These are phyloP conservation scores for Dicaeum eximium DNA, from an alignment of 2,113 vertebrate species.

Conservation along the genomic window DNA sequence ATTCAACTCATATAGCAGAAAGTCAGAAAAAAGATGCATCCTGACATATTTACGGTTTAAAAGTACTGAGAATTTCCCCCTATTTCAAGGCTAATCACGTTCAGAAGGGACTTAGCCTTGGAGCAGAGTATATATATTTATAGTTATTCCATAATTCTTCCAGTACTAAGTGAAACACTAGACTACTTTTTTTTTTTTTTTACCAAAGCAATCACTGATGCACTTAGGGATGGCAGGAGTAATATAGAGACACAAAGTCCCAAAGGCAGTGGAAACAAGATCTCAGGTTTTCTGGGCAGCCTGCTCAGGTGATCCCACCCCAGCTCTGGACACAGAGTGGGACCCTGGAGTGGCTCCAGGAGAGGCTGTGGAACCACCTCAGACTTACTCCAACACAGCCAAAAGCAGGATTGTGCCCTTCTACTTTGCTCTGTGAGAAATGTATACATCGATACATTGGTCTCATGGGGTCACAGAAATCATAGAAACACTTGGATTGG, in stretches of 20 bases:
- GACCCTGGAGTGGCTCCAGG: neutral
- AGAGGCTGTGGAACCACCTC: neutral
- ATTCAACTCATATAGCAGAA: conserved; percentile 3
- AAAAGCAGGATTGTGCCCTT: neutral
- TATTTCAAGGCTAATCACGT: neutral
- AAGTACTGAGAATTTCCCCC: neutral
- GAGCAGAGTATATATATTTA: neutral
- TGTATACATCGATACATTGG: neutral
- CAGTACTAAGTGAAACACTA: neutral
- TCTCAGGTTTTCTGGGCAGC: neutral
- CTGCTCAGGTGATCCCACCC: neutral
- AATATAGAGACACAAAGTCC: neutral
- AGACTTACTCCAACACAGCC: neutral
- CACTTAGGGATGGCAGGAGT: neutral
- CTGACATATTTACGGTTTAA: conserved; percentile 32
- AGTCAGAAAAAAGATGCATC: neutral
- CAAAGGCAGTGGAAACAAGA: neutral
- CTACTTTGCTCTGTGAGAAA: neutral
- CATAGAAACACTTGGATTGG: neutral
- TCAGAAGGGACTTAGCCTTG: neutral
- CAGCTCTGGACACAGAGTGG: neutral
- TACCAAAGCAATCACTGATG: neutral
- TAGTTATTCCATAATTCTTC: neutral
- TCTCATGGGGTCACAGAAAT: neutral
- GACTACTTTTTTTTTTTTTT: neutral